A percentile compares a stretch with the other conserved stretches of the same genome.
Evolutionary conservation across 2,797 vertebrate species (phyloP).

Genomic region (Astyanax mexicanus): DNA sequence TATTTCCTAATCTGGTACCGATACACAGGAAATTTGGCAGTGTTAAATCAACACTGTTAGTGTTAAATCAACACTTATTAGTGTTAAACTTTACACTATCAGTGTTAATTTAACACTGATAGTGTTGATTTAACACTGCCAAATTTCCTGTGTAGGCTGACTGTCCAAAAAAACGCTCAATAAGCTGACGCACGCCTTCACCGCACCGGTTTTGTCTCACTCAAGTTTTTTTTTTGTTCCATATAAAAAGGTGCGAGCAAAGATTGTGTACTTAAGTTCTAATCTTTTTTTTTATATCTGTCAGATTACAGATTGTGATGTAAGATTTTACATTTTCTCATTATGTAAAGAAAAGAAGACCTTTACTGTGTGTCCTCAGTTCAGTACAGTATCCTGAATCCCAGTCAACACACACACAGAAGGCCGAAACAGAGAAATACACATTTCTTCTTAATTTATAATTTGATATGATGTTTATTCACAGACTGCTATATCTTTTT

Average conservation of each 20-base stretch:
- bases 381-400: not conserved
- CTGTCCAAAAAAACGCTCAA: not conserved
- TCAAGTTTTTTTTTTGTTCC: not conserved
- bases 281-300: not conserved
- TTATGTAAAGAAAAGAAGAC: not conserved
- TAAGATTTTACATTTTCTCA: not conserved
- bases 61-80: too few relatives aligned
- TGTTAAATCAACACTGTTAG: too few relatives aligned
- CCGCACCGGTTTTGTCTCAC: not conserved
- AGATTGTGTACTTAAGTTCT: slow-evolving; percentile 23
- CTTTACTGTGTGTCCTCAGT: slow-evolving; percentile 21
- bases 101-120: too few relatives aligned
- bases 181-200: not conserved
- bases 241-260: slow-evolving; percentile 7
- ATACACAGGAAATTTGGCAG: too few relatives aligned
- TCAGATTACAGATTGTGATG: slow-evolving; percentile 5
- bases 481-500: not conserved
- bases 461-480: slow-evolving; percentile 4
- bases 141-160: too few relatives aligned
- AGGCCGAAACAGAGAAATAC: too few relatives aligned
- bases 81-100: too few relatives aligned
- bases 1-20: slow-evolving; percentile 1
- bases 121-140: too few relatives aligned
- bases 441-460: slow-evolving; percentile 29
- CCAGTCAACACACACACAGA: not conserved